Percentiles rank a stretch among this genome's conserved stretches.
These are phyloP conservation scores for Microctonus hyperodae DNA, from an alignment of 2,888 invertebrate genomes.

Conservation along the genomic window DNA sequence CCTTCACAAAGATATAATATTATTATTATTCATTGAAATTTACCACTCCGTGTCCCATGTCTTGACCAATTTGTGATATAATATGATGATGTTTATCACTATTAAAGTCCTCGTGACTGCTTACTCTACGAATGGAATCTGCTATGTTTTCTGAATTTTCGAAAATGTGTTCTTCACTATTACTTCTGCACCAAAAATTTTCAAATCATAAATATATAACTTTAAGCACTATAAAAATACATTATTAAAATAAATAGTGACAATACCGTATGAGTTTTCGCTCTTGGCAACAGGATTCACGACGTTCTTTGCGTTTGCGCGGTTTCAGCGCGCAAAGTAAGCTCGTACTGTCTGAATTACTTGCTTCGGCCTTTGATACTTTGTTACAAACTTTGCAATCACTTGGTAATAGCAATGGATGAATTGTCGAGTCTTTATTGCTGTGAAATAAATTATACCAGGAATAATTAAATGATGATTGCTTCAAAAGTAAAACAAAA, in stretches of 20 bases:
- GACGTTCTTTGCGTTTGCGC: slow-evolving; percentile 70
- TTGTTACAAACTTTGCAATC: slow-evolving; percentile 56
- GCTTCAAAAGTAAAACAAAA: background rate
- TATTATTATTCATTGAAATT: slow-evolving; percentile 41
- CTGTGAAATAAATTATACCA: slow-evolving; percentile 45
- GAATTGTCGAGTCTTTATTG: slow-evolving; percentile 50
- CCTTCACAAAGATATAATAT: background rate
- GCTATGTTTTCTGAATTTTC: slow-evolving; percentile 45
- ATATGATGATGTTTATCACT: slow-evolving; percentile 56
- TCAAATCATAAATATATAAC: background rate
- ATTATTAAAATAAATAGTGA: slow-evolving; percentile 12
- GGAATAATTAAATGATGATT: background rate
- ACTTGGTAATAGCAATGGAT: slow-evolving; percentile 50
- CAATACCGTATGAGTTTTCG: slow-evolving; percentile 58
- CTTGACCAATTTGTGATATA: slow-evolving; percentile 55
- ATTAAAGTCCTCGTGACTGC: slow-evolving; percentile 71
- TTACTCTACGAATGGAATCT: slow-evolving; percentile 67
- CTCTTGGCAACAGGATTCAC: slow-evolving; percentile 66
- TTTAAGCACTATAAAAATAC: background rate
- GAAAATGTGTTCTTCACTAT: slow-evolving; percentile 59
- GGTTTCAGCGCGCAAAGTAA: slow-evolving; percentile 68
- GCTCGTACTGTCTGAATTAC: slow-evolving; percentile 66
- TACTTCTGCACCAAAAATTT: slow-evolving; percentile 52
- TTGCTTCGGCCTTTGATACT: slow-evolving; percentile 59
- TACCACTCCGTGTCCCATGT: slow-evolving; percentile 62